Evolutionary conservation across 2,888 invertebrate genomes (phyloP).

Genomic region (Melikaiella ostensackeni): DNA sequence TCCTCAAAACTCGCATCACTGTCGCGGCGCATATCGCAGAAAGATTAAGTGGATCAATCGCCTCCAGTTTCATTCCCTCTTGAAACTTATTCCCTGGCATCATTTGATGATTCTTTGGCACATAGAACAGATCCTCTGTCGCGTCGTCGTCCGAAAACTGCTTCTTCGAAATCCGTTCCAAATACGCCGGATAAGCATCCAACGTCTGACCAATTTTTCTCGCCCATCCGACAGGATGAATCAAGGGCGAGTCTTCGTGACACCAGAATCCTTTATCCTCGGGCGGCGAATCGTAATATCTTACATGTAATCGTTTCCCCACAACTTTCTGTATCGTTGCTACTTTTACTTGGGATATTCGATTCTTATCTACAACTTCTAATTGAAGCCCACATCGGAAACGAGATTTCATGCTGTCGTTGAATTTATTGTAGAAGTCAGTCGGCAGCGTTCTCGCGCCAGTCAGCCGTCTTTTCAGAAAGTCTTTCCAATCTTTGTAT

Average conservation of each 20-base stretch:
- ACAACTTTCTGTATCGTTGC: slow-evolving; percentile 94
- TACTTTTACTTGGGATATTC: slow-evolving; percentile 94
- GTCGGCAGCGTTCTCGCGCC: slow-evolving; percentile 97
- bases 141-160: slow-evolving; percentile 88
- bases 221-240: slow-evolving; percentile 99
- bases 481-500: slow-evolving; percentile 98
- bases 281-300: slow-evolving; percentile 90
- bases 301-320: slow-evolving; percentile 93
- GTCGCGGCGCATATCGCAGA: slow-evolving; percentile 97
- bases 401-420: slow-evolving; percentile 89
- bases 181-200: slow-evolving; percentile 89
- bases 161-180: slow-evolving; percentile 86
- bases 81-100: slow-evolving; percentile 80
- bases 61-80: slow-evolving; percentile 97
- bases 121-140: slow-evolving; percentile 87
- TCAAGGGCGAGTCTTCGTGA: slow-evolving; percentile 95
- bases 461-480: slow-evolving; percentile 92
- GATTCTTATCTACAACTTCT: slow-evolving; percentile 97
- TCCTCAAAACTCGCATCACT: slow-evolving; percentile 93
- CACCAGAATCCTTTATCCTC: slow-evolving; percentile 97
- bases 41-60: slow-evolving; percentile 97
- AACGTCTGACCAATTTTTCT: slow-evolving; percentile 92
- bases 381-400: slow-evolving; percentile 90
- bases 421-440: slow-evolving; percentile 93
- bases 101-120: slow-evolving; percentile 78